These are phyloP conservation scores for Rhabditoides inermis DNA, from an alignment of 2,888 invertebrate genomes.

Conservation along the genomic window DNA sequence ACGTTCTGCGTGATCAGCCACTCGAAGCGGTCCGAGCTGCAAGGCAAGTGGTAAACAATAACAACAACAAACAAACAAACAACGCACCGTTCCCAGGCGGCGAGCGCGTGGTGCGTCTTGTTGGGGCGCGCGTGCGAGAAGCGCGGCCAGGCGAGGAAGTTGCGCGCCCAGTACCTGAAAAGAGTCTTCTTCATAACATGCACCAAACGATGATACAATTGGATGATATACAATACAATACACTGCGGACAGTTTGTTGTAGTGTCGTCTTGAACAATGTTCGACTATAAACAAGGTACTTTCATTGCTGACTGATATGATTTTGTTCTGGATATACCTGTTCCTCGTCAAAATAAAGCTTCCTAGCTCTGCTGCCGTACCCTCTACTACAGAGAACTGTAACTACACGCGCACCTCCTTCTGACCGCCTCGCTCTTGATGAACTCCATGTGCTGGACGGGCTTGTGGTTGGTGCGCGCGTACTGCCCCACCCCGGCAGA, in stretches of 20 bases:
- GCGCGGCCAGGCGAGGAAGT: slow-evolving; percentile 78
- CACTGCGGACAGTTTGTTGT: too few species aligned
- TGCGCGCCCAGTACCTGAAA: slow-evolving; percentile 82
- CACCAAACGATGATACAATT: too few species aligned
- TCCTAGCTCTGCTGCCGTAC: too few species aligned
- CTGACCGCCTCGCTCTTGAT: slow-evolving; percentile 51
- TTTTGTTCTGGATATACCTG: too few species aligned
- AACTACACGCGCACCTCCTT: slow-evolving; percentile 25
- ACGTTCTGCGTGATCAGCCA: slow-evolving; percentile 91
- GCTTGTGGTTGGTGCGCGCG: slow-evolving; percentile 64
- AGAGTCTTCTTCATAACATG: background rate
- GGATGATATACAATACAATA: too few species aligned
- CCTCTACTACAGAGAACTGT: too few species aligned
- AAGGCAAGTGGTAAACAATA: too few species aligned
- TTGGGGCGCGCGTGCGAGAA: slow-evolving; percentile 74
- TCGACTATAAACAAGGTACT: too few species aligned
- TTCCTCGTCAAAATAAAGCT: too few species aligned
- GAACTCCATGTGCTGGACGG: slow-evolving; percentile 79
- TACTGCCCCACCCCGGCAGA: slow-evolving; percentile 40
- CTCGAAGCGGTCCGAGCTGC: slow-evolving; percentile 58
- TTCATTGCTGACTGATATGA: too few species aligned
- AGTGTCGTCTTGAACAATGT: too few species aligned
- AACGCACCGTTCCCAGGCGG: slow-evolving; percentile 58
- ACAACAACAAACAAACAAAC: too few species aligned
- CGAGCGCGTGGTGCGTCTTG: slow-evolving; percentile 66